phyloP scores from a whole-genome alignment of 1,140 invertebrate species.

The Scaptomyza hsui region DNA sequence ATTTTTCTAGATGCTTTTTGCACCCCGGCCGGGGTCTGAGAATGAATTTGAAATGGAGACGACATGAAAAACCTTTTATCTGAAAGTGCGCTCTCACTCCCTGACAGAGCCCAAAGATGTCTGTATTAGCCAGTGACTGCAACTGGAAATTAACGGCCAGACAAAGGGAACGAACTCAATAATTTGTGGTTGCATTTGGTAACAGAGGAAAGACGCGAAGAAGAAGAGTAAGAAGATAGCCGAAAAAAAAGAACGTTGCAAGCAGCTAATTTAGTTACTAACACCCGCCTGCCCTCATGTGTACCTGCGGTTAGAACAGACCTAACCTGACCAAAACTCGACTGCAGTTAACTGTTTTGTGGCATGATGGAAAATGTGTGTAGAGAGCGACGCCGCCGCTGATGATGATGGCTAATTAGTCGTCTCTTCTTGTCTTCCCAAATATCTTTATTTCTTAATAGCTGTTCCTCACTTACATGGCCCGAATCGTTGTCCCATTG shows the following conservation, averaged over 20 bases:
- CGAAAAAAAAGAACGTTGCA: constrained; percentile 31
- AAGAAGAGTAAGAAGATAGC: constrained; percentile 14
- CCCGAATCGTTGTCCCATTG: constrained; percentile 51
- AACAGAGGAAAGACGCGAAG: constrained; percentile 18
- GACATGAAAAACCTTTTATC: constrained; percentile 82
- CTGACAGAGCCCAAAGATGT: constrained; percentile 55
- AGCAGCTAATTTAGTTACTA: constrained; percentile 78
- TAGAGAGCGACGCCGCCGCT: constrained; percentile 58
- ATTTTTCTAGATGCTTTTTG: constrained; percentile 35
- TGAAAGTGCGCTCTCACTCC: constrained; percentile 55
- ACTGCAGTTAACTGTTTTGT: constrained; percentile 52
- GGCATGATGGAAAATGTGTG: constrained; percentile 64
- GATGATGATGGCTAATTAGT: constrained; percentile 80
- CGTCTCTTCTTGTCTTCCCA: constrained; percentile 11
- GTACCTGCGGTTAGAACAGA: constrained; percentile 67
- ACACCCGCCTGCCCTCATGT: constrained; percentile 61
- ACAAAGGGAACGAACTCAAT: constrained; percentile 49
- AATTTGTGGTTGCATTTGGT: constrained; percentile 59
- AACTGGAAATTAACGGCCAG: constrained; percentile 70
- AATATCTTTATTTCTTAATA: constrained; percentile 65
- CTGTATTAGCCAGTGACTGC: constrained; percentile 74
- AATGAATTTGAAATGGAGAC: constrained; percentile 76
- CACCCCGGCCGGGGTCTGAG: constrained; percentile 52
- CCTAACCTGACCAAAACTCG: neutral
- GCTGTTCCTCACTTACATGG: constrained; percentile 7